Conservation (phyloP, 1,140 invertebrate genomes). For the Gryon sp. region DNA sequence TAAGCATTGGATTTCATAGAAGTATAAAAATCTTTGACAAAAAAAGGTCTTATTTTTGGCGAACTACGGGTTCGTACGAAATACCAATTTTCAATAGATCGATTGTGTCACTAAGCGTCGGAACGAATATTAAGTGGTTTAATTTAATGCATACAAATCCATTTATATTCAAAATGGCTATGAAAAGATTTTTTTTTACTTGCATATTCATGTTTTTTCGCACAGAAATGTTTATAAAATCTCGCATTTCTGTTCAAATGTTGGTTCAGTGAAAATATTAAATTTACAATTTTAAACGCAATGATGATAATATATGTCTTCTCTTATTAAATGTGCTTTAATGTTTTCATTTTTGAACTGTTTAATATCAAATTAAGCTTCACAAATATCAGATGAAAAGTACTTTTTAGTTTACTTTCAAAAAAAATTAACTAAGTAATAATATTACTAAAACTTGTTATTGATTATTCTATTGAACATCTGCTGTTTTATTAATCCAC, state of each 20-base stretch:
- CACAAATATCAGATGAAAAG: no score
- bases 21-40: no score
- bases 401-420: no score
- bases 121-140: not conserved
- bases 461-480: not conserved
- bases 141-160: not conserved
- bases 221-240: not conserved
- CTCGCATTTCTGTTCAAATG: not conserved
- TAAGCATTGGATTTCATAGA: no score
- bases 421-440: no score
- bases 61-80: not conserved
- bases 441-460: no score
- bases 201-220: not conserved
- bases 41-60: not conserved
- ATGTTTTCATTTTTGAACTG: no score
- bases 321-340: no score
- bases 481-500: not conserved
- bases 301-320: no score
- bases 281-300: no score
- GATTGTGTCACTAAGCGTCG: not conserved
- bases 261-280: not conserved
- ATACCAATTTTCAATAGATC: not conserved
- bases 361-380: no score
- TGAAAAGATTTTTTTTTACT: not conserved
- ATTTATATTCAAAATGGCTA: not conserved